phyloP scores from a whole-genome alignment of 1,140 invertebrate species.

The Varroa destructor region DNA sequence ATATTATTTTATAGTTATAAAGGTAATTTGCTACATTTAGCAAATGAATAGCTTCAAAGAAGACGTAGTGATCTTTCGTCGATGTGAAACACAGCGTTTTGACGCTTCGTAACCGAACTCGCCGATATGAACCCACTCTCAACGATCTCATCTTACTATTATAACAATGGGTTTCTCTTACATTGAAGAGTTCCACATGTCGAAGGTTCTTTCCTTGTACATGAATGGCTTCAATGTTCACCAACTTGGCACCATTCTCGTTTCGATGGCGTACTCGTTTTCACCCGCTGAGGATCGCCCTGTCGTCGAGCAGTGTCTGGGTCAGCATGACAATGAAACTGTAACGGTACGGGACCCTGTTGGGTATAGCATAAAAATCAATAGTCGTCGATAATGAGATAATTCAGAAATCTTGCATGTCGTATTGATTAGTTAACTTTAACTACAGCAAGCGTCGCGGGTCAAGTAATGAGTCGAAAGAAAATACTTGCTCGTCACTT shows the following conservation, averaged over 20 bases:
- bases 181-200: slow-evolving; percentile 20
- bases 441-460: not conserved
- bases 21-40: no score
- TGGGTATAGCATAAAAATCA: not conserved
- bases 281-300: slow-evolving; percentile 7
- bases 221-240: slow-evolving; percentile 20
- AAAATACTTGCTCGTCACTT: no score
- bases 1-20: no score
- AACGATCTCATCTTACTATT: no score
- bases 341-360: not conserved
- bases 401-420: not conserved
- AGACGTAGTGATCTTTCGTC: no score
- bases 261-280: slow-evolving; percentile 19
- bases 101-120: no score
- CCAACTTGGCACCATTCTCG: not conserved
- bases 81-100: no score
- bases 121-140: no score
- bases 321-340: slow-evolving; percentile 26
- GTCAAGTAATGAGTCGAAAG: no score
- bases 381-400: not conserved
- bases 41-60: no score
- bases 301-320: slow-evolving; percentile 12
- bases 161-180: not conserved
- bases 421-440: not conserved
- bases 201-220: slow-evolving; percentile 13